These are phyloP conservation scores for Eupithecia subumbrata DNA, from an alignment of 2,888 invertebrate species.

Conservation along the genomic window DNA sequence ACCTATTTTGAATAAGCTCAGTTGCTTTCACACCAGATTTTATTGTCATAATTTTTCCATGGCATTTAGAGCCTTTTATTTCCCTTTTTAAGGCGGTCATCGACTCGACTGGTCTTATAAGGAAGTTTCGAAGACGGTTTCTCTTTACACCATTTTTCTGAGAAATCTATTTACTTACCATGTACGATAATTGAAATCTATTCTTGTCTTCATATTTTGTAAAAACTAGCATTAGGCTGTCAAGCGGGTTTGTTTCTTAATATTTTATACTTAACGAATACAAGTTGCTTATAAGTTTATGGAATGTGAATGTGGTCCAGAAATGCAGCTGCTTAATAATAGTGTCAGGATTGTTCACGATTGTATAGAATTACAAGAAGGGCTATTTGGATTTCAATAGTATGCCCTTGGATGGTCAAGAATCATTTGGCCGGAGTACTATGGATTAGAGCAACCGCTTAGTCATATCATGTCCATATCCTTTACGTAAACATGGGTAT, in stretches of 20 bases:
- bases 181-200: neutral
- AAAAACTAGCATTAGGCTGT: neutral
- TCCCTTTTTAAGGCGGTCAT: slow-evolving; percentile 2
- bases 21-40: slow-evolving; percentile 4
- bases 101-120: slow-evolving; percentile 7
- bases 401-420: neutral
- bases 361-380: slow-evolving; percentile 29
- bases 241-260: neutral
- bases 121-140: slow-evolving; percentile 17
- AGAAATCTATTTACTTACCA: neutral
- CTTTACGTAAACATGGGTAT: neutral
- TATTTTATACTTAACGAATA: neutral
- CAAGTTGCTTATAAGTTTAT: neutral
- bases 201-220: neutral
- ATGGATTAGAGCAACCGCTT: neutral
- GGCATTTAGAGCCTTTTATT: neutral
- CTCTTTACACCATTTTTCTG: slow-evolving; percentile 14
- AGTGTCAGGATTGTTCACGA: slow-evolving; percentile 29
- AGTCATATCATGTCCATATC: neutral
- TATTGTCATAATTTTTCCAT: neutral
- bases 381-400: slow-evolving; percentile 33
- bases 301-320: slow-evolving; percentile 6
- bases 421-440: neutral
- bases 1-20: slow-evolving; percentile 12
- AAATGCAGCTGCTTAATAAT: slow-evolving; percentile 27